Evolutionary conservation across 2,113 vertebrate species (phyloP).

Genomic region (Gadus chalcogrammus): DNA sequence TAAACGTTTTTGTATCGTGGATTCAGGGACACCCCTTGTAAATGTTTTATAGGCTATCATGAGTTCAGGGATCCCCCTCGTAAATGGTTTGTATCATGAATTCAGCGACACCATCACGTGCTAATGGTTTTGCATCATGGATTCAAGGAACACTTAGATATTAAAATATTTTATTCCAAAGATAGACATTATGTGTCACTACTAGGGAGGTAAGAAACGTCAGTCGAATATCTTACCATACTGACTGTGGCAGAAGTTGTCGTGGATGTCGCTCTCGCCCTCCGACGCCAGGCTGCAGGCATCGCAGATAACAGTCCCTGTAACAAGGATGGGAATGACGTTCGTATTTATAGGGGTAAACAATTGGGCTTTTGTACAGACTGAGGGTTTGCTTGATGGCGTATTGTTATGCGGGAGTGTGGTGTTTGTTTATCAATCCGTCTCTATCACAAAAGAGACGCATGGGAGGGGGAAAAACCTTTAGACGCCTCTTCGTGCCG

Average conservation of each 20-base stretch:
- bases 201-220: no score
- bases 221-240: slow-evolving; percentile 61
- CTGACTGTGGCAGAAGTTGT: slow-evolving; percentile 67
- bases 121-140: no score
- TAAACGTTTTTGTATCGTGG: no score
- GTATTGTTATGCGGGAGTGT: background rate
- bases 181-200: no score
- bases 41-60: no score
- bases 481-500: slow-evolving; percentile 45
- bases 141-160: no score
- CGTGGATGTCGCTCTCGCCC: slow-evolving; percentile 65
- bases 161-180: no score
- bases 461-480: slow-evolving; percentile 43
- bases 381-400: background rate
- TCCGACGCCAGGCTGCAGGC: slow-evolving; percentile 64
- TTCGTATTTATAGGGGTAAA: background rate
- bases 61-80: no score
- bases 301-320: slow-evolving; percentile 67
- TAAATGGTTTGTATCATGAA: no score
- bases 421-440: background rate
- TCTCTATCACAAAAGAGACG: background rate
- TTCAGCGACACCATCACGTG: no score
- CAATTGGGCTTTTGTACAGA: background rate
- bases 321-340: background rate
- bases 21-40: no score